Evolutionary conservation across 2,113 vertebrate genomes (phyloP).

Genomic region (Rhea pennata): DNA sequence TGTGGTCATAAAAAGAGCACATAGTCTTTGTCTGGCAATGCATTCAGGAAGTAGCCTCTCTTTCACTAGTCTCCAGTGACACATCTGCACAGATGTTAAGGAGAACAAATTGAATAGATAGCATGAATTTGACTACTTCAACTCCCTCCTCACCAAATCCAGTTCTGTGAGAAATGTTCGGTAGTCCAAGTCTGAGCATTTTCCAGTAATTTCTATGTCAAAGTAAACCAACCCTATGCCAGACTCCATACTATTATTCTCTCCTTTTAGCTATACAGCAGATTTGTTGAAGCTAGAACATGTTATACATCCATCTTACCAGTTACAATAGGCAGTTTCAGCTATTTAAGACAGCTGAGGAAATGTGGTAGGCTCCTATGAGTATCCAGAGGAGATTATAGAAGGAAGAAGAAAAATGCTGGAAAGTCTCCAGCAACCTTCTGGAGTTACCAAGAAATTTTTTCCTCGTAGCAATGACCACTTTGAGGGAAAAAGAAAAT

Average conservation of each 20-base stretch:
- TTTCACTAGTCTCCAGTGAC: neutral
- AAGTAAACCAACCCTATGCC: neutral
- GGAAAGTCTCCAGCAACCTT: neutral
- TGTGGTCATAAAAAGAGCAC: neutral
- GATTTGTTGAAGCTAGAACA: constrained; percentile 11
- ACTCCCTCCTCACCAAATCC: neutral
- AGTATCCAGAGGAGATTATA: neutral
- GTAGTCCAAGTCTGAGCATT: neutral
- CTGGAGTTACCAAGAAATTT: neutral
- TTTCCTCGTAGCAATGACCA: neutral
- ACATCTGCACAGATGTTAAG: neutral
- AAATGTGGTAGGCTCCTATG: neutral
- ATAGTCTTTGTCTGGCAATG: neutral
- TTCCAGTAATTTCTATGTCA: neutral
- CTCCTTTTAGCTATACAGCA: neutral
- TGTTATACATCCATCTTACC: neutral
- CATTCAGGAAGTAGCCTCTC: neutral
- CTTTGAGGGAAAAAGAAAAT: neutral
- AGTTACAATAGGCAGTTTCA: neutral
- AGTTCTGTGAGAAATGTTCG: neutral
- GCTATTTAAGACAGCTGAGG: neutral
- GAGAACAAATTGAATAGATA: neutral
- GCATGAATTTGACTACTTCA: neutral
- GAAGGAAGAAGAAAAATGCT: neutral
- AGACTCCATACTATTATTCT: neutral